phyloP scores from a whole-genome alignment of 2,888 invertebrate species.

The Pandemis cinnamomeana region DNA sequence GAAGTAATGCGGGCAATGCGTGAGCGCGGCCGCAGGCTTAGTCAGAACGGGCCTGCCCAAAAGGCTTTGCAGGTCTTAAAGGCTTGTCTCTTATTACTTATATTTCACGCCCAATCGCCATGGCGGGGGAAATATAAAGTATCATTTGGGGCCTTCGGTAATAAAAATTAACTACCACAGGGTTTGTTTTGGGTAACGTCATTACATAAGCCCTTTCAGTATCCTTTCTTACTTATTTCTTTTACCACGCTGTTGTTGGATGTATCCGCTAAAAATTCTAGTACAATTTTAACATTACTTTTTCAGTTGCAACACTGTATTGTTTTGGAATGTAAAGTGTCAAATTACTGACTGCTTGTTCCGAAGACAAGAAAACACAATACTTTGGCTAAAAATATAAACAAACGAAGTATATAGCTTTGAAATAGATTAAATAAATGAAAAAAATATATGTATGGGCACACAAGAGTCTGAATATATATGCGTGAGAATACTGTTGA shows the following conservation, averaged over 20 bases:
- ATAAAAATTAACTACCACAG: slow-evolving; percentile 35
- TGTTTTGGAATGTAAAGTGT: too few species aligned
- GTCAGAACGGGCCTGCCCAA: slow-evolving; percentile 59
- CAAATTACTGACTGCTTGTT: too few species aligned
- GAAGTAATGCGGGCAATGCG: slow-evolving; percentile 81
- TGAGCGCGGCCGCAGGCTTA: slow-evolving; percentile 76
- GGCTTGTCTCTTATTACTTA: slow-evolving; percentile 75
- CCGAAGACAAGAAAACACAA: too few species aligned
- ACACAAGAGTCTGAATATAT: too few species aligned
- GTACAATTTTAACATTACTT: too few species aligned
- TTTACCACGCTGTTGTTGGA: not conserved
- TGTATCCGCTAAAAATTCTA: not conserved
- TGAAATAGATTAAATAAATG: too few species aligned
- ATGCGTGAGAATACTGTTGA: too few species aligned
- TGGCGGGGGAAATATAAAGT: slow-evolving; percentile 42
- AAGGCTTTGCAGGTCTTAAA: slow-evolving; percentile 76
- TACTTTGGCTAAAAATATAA: too few species aligned
- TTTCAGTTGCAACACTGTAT: too few species aligned
- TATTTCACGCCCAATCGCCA: slow-evolving; percentile 49
- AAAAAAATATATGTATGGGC: too few species aligned
- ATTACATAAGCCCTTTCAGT: not conserved
- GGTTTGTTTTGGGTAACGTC: slow-evolving; percentile 11
- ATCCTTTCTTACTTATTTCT: not conserved
- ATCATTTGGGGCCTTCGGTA: slow-evolving; percentile 31
- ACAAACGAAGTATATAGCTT: too few species aligned